A percentile compares a stretch with the other conserved stretches of the same genome.
Evolutionary conservation across 2,113 vertebrate species (phyloP).

Genomic region (Erythrocercus mccallii): DNA sequence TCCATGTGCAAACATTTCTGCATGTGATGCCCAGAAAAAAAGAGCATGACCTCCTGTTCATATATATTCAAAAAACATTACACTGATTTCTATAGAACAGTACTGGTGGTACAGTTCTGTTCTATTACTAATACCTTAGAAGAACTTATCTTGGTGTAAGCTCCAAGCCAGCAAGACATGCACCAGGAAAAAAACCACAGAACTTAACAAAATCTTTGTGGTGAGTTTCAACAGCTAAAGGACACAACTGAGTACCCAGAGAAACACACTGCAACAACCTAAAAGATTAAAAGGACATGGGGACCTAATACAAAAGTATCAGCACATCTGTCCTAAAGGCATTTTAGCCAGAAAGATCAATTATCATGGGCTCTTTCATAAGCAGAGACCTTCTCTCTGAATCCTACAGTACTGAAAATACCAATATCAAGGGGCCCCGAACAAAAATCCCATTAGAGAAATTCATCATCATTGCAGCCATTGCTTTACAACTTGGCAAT

Average conservation of each 20-base stretch:
- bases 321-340: not conserved
- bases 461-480: not conserved
- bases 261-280: not conserved
- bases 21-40: not conserved
- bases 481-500: not conserved
- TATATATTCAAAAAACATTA: not conserved
- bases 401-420: not conserved
- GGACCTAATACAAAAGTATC: not conserved
- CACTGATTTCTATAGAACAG: not conserved
- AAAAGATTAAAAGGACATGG: not conserved
- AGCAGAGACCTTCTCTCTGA: not conserved
- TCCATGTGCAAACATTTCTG: not conserved
- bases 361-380: not conserved
- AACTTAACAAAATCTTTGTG: not conserved
- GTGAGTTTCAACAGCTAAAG: not conserved
- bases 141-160: not conserved
- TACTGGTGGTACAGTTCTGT: not conserved
- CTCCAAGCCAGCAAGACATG: not conserved
- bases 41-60: not conserved
- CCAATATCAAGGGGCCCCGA: not conserved
- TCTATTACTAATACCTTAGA: not conserved
- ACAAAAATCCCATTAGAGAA: slow-evolving; percentile 25
- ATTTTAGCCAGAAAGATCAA: not conserved
- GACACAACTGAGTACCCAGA: not conserved
- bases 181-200: not conserved